These are phyloP conservation scores for Haemorhous mexicanus DNA, from an alignment of 2,113 vertebrate genomes.

Conservation along the genomic window DNA sequence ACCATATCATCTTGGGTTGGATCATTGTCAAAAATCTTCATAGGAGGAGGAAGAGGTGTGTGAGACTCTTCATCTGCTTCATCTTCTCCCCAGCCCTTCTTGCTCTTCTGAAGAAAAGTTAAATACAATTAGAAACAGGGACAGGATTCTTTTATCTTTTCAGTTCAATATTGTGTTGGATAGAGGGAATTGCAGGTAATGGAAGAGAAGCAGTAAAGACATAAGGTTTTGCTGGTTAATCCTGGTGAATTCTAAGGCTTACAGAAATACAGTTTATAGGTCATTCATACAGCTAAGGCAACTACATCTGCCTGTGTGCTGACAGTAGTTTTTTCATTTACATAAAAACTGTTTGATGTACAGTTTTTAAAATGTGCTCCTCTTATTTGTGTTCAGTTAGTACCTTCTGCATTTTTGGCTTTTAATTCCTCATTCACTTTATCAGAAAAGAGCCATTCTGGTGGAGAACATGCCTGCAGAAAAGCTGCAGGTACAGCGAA, in stretches of 20 bases:
- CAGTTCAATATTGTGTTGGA: neutral
- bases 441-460: neutral
- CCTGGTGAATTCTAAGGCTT: neutral
- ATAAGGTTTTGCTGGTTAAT: neutral
- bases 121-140: constrained; percentile 33
- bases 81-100: constrained; percentile 94
- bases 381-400: neutral
- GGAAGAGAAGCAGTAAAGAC: neutral
- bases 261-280: neutral
- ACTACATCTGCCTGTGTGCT: neutral
- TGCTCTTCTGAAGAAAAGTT: constrained; percentile 78
- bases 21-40: constrained; percentile 98
- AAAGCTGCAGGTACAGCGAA: neutral
- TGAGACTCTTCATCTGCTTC: constrained; percentile 94
- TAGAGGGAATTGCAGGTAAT: neutral
- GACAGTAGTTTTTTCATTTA: neutral
- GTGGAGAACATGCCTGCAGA: neutral
- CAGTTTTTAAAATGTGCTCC: neutral
- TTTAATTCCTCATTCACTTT: neutral
- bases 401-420: neutral
- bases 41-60: constrained; percentile 92
- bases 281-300: neutral
- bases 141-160: neutral
- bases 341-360: neutral
- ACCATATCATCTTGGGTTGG: constrained; percentile 95